Base-by-base conservation (phyloP, 2,888 invertebrate species). In the Ennomos quercinarius region DNA sequence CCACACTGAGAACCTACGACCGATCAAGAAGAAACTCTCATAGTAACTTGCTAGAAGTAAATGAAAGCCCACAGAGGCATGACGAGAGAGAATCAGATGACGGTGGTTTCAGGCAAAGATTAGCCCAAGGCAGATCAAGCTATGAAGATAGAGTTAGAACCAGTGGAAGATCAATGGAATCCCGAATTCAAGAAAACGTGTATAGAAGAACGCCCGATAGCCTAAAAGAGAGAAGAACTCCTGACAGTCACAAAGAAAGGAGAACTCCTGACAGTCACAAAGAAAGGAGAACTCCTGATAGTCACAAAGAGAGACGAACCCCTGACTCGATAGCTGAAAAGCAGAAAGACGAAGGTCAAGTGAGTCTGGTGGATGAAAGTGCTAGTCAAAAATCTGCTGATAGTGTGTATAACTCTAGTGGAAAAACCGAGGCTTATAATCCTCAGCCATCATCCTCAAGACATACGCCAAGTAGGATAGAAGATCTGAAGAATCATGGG, bases 51-150 rank as follows among this genome's bases (percentile, higher is more conserved):
- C 81, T 94, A 44, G 94, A 95, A 70, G 81, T 77, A 27, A 81
- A 74, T 53, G 88, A 87, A 58, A 81, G 73, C 35, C 79, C 80
- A 8, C 81, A 84, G 43, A 80, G 84, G 65, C 71, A 73, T 35
- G 93, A 93, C 12, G 93, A 94, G 72, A 85, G 94, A 48, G 94
- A 94, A 74, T 94, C 94, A 9, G 94, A 94, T 64, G 94, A 95
- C 64, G 95, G 95, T 2, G 95, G 95, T 1, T 95, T 95, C 70
- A 82, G 94, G 61, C 81, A 89, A 37, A 83, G 93, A 50, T 73
- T 86, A n/a, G 83, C 87, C 17, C 92, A 91, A 73, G 81, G 84
- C 0, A 82, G 87, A 66, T 84, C 88, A 0, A 89, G 86, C 61
- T 86, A 84, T 36, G 91, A 91, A 73, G 91, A 93, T 58, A 80